A percentile compares a stretch with the other conserved stretches of the same genome.
These are phyloP conservation scores for Cheilosia scutellata DNA, from an alignment of 2,888 invertebrate genomes.

Conservation along the genomic window DNA sequence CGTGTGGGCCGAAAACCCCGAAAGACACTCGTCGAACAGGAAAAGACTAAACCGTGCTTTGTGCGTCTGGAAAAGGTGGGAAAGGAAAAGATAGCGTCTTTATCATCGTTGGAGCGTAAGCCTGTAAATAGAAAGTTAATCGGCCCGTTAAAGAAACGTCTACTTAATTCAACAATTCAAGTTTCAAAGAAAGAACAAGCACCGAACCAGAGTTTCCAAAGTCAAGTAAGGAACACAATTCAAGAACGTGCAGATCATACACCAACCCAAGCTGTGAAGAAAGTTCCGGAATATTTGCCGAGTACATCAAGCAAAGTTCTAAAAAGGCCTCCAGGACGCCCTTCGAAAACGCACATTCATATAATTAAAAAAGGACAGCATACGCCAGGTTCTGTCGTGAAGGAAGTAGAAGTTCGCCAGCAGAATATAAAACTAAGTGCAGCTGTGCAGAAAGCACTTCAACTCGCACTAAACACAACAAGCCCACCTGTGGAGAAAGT, in stretches of 20 bases:
- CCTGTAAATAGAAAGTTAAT: slow-evolving; percentile 62
- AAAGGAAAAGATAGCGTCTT: slow-evolving; percentile 23
- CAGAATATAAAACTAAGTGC: background rate
- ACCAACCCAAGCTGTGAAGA: background rate
- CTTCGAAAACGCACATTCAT: background rate
- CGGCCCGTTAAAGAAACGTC: slow-evolving; percentile 58
- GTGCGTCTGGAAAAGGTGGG: slow-evolving; percentile 81
- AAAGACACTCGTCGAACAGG: slow-evolving; percentile 76
- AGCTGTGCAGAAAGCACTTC: background rate
- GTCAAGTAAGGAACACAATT: background rate
- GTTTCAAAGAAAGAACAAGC: background rate
- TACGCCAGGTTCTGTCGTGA: background rate
- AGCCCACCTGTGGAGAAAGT: background rate
- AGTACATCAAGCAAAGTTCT: background rate
- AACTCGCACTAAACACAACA: background rate
- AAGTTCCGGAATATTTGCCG: background rate
- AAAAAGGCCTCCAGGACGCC: background rate
- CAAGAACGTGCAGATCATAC: background rate
- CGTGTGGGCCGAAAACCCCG: slow-evolving; percentile 80
- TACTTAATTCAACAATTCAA: slow-evolving; percentile 15
- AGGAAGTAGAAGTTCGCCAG: background rate
- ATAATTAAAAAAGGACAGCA: background rate
- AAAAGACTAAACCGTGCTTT: slow-evolving; percentile 82
- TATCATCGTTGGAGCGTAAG: slow-evolving; percentile 16
- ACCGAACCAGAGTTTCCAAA: background rate